phyloP scores from a whole-genome alignment of 2,113 vertebrate genomes.

The Promerops cafer region DNA sequence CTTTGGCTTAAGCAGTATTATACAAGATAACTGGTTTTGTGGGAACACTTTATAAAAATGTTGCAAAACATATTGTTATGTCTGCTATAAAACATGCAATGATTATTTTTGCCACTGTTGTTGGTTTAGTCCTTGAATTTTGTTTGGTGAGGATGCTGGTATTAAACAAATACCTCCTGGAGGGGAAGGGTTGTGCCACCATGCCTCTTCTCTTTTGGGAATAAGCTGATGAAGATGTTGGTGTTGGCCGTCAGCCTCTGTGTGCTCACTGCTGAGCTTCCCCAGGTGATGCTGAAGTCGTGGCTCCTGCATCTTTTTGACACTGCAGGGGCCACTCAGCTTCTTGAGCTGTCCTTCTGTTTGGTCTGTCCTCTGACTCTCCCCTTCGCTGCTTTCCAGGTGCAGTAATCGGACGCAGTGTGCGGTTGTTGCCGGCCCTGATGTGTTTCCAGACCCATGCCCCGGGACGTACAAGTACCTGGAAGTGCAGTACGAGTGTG shows the following conservation, averaged over 20 bases:
- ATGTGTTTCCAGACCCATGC: constrained; percentile 93
- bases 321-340: background rate
- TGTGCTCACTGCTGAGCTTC: fast-evolving
- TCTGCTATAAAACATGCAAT: background rate
- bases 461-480: constrained; percentile 95
- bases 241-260: background rate
- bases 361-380: background rate
- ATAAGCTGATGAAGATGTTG: background rate
- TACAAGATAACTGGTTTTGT: background rate
- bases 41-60: background rate
- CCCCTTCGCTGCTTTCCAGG: constrained; percentile 70
- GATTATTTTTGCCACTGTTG: background rate
- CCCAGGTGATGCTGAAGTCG: background rate
- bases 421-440: constrained; percentile 91
- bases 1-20: background rate
- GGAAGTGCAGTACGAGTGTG: constrained; percentile 96
- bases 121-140: background rate
- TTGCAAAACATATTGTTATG: background rate
- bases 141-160: background rate
- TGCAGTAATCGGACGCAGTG: constrained; percentile 97
- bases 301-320: background rate
- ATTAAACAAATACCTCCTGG: background rate
- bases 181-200: background rate
- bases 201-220: background rate
- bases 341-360: background rate